A percentile compares a stretch with the other conserved stretches of the same genome.
phyloP scores from a whole-genome alignment of 2,113 vertebrate species.

The Corythoichthys intestinalis region DNA sequence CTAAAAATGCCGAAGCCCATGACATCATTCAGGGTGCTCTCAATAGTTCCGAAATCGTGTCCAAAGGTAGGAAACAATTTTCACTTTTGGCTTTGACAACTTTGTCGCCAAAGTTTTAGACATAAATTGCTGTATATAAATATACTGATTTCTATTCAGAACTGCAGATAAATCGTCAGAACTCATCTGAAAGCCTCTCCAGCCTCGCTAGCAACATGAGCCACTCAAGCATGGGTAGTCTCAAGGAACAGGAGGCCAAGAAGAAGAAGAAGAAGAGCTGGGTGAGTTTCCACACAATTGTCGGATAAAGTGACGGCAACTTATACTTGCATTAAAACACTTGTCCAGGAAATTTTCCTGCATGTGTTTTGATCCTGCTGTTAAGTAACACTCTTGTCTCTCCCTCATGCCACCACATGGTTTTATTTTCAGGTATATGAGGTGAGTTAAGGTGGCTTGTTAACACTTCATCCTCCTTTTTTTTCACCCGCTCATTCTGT shows the following conservation, averaged over 20 bases:
- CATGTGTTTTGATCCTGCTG: slow-evolving; percentile 22
- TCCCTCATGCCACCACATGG: slow-evolving; percentile 80
- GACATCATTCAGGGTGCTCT: slow-evolving; percentile 89
- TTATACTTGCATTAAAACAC: background rate
- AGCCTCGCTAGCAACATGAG: slow-evolving; percentile 84
- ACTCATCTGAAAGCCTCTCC: slow-evolving; percentile 94
- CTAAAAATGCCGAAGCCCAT: slow-evolving; percentile 91
- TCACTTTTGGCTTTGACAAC: background rate
- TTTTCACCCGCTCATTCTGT: background rate
- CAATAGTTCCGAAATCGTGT: slow-evolving; percentile 77
- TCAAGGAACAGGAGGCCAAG: slow-evolving; percentile 91
- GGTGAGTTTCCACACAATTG: slow-evolving; percentile 69
- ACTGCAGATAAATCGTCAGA: slow-evolving; percentile 89
- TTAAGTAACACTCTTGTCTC: slow-evolving; percentile 74
- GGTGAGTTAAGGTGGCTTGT: slow-evolving; percentile 78
- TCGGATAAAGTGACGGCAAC: background rate
- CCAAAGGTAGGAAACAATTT: slow-evolving; percentile 77
- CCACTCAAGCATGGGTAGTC: slow-evolving; percentile 85
- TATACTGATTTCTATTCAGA: slow-evolving; percentile 63
- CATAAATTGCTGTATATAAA: background rate
- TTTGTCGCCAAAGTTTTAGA: background rate
- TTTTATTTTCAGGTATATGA: slow-evolving; percentile 92
- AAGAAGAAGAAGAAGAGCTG: slow-evolving; percentile 99
- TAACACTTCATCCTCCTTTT: slow-evolving; percentile 1
- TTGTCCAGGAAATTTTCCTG: slow-evolving; percentile 10